Conservation (phyloP, 1,140 invertebrate genomes). For the Dendroctonus valens region DNA sequence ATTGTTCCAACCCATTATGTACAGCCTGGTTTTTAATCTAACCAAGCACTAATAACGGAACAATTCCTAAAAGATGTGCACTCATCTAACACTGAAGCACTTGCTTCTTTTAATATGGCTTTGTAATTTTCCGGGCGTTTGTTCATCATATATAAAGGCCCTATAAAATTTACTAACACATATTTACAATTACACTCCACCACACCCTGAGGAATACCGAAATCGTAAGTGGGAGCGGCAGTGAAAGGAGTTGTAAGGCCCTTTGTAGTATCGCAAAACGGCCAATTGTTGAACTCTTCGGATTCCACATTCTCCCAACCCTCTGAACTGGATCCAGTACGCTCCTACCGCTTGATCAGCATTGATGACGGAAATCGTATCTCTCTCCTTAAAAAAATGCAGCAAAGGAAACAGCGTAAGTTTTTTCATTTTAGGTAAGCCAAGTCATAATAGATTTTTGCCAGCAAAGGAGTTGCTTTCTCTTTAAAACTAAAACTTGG, state of each 20-base stretch:
- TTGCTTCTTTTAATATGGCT: no score
- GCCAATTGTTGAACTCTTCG: slow-evolving; percentile 79
- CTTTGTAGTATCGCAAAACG: slow-evolving; percentile 78
- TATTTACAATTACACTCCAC: slow-evolving; percentile 59
- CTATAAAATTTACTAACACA: not conserved
- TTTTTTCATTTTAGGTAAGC: no score
- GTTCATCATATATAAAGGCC: not conserved
- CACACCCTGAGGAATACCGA: slow-evolving; percentile 80
- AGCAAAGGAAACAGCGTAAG: no score
- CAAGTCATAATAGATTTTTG: no score
- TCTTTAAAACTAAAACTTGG: no score
- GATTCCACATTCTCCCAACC: slow-evolving; percentile 81
- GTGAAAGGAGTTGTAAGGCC: slow-evolving; percentile 75
- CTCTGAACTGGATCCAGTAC: slow-evolving; percentile 88
- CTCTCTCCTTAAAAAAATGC: slow-evolving; percentile 68
- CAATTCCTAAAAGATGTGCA: no score
- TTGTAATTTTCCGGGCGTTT: no score
- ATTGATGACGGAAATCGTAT: slow-evolving; percentile 85
- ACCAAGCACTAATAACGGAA: no score
- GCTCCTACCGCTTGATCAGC: slow-evolving; percentile 77
- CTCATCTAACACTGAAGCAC: no score
- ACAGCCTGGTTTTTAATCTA: no score
- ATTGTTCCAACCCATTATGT: no score
- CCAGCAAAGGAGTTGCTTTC: no score
- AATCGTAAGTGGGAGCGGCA: slow-evolving; percentile 72